Percentiles rank a stretch among this genome's conserved stretches.
phyloP scores from a whole-genome alignment of 2,888 invertebrate species.

The Hyles lineata region DNA sequence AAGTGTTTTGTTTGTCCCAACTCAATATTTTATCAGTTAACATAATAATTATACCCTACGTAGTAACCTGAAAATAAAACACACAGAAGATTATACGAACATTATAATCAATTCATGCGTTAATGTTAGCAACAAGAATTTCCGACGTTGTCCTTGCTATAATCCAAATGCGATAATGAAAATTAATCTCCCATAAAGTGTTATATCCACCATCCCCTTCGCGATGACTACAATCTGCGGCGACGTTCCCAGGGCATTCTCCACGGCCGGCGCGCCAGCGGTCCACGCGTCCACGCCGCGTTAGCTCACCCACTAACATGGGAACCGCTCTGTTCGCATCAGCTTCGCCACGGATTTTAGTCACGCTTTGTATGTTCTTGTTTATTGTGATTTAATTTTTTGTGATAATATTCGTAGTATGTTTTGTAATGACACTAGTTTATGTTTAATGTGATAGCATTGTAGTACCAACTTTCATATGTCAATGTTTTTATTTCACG shows the following conservation, averaged over 20 bases:
- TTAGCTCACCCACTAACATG: conserved; percentile 56
- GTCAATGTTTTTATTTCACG: too few species aligned
- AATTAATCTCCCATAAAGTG: conserved; percentile 26
- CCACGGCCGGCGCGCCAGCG: conserved; percentile 59
- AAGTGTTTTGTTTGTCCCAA: too few species aligned
- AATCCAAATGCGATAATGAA: conserved; percentile 16
- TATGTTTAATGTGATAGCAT: too few species aligned
- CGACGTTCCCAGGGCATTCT: conserved; percentile 66
- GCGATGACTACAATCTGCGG: conserved; percentile 47
- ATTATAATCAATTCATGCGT: background rate
- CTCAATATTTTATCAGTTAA: background rate
- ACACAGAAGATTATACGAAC: background rate
- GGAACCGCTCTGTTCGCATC: conserved; percentile 73
- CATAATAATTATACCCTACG: background rate
- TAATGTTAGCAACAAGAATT: background rate
- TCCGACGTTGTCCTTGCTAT: background rate
- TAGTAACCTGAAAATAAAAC: background rate
- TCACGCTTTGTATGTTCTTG: conserved; percentile 45
- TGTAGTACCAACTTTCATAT: too few species aligned
- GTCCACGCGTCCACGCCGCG: conserved; percentile 50
- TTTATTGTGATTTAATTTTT: conserved; percentile 21
- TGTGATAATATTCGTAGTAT: background rate
- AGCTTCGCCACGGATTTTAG: conserved; percentile 62
- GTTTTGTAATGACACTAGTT: background rate
- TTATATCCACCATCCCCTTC: background rate